Percentiles rank a stretch among this genome's conserved stretches.
Conservation (phyloP, 2,888 invertebrate genomes). For the Amphipyra tragopoginis region DNA sequence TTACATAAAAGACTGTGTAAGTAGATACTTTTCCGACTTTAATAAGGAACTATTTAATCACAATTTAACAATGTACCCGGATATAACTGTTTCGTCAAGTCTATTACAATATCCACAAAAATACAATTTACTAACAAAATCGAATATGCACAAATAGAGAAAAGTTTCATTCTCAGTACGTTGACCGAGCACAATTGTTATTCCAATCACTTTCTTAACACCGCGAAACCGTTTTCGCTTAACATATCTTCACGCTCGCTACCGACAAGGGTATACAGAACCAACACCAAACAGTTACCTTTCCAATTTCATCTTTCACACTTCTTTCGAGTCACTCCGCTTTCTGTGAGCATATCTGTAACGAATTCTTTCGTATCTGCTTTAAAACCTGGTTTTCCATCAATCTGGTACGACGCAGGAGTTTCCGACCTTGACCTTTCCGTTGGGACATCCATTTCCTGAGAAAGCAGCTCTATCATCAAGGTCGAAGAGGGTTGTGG, state of each 20-base stretch:
- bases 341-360: slow-evolving; percentile 1
- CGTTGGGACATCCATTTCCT: slow-evolving; percentile 35
- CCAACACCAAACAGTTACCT: not conserved
- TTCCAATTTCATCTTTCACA: not conserved
- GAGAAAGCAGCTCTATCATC: slow-evolving; percentile 50
- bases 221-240: slow-evolving; percentile 13
- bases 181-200: slow-evolving; percentile 30
- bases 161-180: slow-evolving; percentile 7
- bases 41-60: too few species aligned
- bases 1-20: too few species aligned
- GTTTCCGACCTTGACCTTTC: slow-evolving; percentile 29
- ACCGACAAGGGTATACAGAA: not conserved
- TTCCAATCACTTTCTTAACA: slow-evolving; percentile 46
- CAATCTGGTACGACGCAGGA: slow-evolving; percentile 29
- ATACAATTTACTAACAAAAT: not conserved
- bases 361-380: not conserved
- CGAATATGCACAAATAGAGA: not conserved
- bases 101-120: too few species aligned
- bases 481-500: slow-evolving; percentile 14
- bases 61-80: too few species aligned
- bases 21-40: too few species aligned
- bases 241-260: slow-evolving; percentile 11
- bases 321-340: slow-evolving; percentile 1
- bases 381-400: not conserved
- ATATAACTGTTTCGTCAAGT: too few species aligned